Percentiles rank a stretch among this genome's conserved stretches.
Evolutionary conservation across 2,113 vertebrate species (phyloP).

Genomic region (Hemichromis elongatus): DNA sequence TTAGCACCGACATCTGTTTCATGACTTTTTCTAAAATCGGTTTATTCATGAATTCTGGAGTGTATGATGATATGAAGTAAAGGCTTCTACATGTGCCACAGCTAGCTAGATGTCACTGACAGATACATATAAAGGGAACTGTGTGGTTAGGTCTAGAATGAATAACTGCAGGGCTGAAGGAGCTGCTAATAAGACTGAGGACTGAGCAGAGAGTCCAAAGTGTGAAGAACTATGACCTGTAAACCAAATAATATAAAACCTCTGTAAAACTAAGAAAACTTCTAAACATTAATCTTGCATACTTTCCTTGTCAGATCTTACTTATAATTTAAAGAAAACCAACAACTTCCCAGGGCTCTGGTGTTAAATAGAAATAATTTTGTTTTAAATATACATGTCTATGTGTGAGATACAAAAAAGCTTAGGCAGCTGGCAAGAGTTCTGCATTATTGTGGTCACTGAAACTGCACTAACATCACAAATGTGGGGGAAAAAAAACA

Average conservation of each 20-base stretch:
- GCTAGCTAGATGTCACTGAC: too few relatives aligned
- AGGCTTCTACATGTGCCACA: too few relatives aligned
- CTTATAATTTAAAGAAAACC: background rate
- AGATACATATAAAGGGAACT: too few relatives aligned
- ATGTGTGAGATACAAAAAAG: background rate
- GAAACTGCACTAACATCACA: rapidly evolving
- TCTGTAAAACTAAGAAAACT: background rate
- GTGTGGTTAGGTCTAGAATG: too few relatives aligned
- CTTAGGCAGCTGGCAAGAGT: background rate
- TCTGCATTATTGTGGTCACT: background rate
- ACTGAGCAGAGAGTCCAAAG: background rate
- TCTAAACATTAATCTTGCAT: too few relatives aligned
- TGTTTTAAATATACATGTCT: background rate
- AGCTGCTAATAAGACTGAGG: too few relatives aligned
- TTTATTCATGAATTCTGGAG: too few relatives aligned
- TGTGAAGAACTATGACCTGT: background rate
- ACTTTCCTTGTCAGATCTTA: background rate
- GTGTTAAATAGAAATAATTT: background rate
- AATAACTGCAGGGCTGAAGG: too few relatives aligned
- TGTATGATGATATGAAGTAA: too few relatives aligned
- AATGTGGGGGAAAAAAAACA: background rate
- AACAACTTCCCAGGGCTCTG: background rate
- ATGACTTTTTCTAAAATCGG: too few relatives aligned
- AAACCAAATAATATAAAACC: background rate
- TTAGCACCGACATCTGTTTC: too few relatives aligned